Evolutionary conservation across 1,140 invertebrate genomes (phyloP).

Genomic region (Trialeurodes vaporariorum): DNA sequence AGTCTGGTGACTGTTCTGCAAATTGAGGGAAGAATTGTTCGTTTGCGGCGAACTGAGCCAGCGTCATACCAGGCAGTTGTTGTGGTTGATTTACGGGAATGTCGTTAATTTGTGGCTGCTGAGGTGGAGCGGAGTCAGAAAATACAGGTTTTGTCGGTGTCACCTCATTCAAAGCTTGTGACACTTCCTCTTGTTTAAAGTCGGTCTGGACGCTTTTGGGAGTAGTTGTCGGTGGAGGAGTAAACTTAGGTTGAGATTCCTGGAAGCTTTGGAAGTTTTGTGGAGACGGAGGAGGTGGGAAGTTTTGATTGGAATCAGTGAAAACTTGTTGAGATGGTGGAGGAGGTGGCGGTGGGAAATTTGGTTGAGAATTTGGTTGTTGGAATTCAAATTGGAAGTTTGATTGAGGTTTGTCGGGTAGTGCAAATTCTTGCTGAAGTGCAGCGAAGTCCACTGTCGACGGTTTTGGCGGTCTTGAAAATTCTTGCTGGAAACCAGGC

Average conservation of each 20-base stretch:
- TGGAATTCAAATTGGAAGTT: conserved; percentile 2
- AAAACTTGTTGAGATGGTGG: background rate
- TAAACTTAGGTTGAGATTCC: conserved; percentile 10
- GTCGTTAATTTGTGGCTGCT: background rate
- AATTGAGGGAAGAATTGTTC: conserved; percentile 1
- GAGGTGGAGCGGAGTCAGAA: background rate
- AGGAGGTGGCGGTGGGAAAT: background rate
- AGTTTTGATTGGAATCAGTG: background rate
- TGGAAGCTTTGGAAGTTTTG: conserved; percentile 6
- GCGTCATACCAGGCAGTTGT: background rate
- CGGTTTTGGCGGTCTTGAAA: background rate
- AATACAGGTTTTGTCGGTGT: background rate
- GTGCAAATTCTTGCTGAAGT: background rate
- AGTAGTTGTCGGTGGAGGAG: background rate
- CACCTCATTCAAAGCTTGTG: background rate
- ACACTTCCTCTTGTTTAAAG: conserved; percentile 7
- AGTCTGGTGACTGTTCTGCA: background rate
- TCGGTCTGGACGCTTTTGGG: conserved; percentile 10
- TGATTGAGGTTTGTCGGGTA: background rate
- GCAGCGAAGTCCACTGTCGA: conserved; percentile 31
- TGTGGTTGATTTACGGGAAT: background rate
- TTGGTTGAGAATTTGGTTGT: background rate
- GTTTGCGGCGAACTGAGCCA: background rate
- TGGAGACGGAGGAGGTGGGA: background rate
- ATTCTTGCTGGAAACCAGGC: background rate